phyloP scores from a whole-genome alignment of 2,797 vertebrate species.

The Chelon labrosus region DNA sequence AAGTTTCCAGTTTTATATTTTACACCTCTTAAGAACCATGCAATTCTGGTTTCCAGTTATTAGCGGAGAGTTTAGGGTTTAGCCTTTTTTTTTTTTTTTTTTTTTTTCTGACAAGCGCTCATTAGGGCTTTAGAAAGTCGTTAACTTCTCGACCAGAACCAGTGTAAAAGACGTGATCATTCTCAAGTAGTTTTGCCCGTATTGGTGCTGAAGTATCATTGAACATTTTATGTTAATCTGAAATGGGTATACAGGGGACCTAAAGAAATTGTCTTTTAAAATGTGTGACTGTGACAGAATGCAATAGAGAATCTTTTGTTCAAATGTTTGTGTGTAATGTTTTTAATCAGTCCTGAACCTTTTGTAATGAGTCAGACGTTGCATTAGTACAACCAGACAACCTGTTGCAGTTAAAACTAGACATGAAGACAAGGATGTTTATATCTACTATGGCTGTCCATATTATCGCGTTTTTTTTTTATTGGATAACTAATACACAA shows the following conservation, averaged over 20 bases:
- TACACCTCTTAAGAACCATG: conserved; percentile 32
- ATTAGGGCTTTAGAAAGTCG: conserved; percentile 42
- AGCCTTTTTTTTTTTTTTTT: conserved; percentile 34
- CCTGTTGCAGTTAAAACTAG: neutral
- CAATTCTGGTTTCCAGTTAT: conserved; percentile 46
- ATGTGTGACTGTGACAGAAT: conserved; percentile 50
- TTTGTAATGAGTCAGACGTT: neutral
- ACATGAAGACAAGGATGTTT: neutral
- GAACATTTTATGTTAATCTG: conserved; percentile 33
- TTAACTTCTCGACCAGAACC: conserved; percentile 55
- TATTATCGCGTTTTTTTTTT: neutral
- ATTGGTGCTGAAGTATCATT: conserved; percentile 22
- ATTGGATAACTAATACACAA: too few species aligned
- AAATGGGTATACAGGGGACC: conserved; percentile 13
- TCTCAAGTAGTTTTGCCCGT: conserved; percentile 43
- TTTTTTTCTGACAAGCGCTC: conserved; percentile 52
- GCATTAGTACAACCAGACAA: neutral
- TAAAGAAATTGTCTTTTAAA: conserved; percentile 35
- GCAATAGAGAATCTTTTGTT: conserved; percentile 43
- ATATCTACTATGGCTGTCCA: neutral
- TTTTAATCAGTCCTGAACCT: conserved; percentile 4
- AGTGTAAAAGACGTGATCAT: conserved; percentile 57
- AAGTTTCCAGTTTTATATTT: conserved; percentile 45
- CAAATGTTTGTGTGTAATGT: conserved; percentile 25
- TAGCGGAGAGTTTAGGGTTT: conserved; percentile 41